phyloP scores from a whole-genome alignment of 23 tunicate genomes.

The Trididemnum nubilum region DNA sequence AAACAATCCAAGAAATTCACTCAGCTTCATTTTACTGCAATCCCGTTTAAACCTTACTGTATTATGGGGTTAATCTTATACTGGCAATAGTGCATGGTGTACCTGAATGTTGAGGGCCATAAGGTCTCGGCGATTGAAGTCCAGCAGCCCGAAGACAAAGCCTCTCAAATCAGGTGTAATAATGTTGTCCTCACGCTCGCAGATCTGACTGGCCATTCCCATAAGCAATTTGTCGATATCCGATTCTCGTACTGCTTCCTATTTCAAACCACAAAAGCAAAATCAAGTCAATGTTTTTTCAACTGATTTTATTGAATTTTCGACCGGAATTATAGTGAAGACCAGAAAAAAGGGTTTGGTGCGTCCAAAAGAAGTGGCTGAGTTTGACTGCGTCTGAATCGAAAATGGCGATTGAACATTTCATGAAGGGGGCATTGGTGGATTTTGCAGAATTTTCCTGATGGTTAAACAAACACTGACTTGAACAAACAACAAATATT shows the following conservation, averaged over 20 bases:
- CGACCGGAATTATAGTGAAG: background rate
- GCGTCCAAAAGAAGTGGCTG: background rate
- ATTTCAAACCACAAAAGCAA: background rate
- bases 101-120: conserved; percentile 90
- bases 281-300: background rate
- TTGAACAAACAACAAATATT: no score
- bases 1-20: no score
- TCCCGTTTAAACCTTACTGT: no score
- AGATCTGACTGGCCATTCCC: conserved; percentile 92
- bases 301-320: no score
- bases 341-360: background rate
- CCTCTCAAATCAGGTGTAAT: conserved; percentile 82
- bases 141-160: conserved; percentile 63
- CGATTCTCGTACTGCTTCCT: conserved; percentile 72
- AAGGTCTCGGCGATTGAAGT: conserved; percentile 74
- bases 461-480: no score
- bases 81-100: no score
- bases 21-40: no score
- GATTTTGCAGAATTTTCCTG: no score
- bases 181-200: conserved; percentile 82
- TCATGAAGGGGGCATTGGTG: no score
- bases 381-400: no score
- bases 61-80: no score
- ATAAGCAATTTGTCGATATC: conserved; percentile 65
- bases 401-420: no score